These are phyloP conservation scores for Morpho achilles DNA, from an alignment of 2,888 invertebrate species.

Conservation along the genomic window DNA sequence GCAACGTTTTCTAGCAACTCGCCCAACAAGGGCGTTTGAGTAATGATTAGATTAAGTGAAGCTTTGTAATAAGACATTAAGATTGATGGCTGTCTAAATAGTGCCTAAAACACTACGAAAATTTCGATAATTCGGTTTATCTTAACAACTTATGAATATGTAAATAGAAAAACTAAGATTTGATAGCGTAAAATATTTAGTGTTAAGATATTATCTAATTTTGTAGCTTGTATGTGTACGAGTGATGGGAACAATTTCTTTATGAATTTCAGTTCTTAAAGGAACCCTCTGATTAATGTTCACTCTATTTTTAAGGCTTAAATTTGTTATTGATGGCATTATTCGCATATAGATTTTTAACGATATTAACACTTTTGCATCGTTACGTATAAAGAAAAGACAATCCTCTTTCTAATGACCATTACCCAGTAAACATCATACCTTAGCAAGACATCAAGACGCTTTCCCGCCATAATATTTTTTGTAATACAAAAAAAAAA, in stretches of 20 bases:
- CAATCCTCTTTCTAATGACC: no score
- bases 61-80: slow-evolving; percentile 74
- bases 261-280: slow-evolving; percentile 41
- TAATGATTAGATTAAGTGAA: slow-evolving; percentile 56
- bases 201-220: slow-evolving; percentile 45
- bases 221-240: slow-evolving; percentile 55
- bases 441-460: no score
- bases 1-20: background rate
- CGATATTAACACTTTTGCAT: no score
- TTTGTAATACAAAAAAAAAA: no score
- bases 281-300: slow-evolving; percentile 18
- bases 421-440: no score
- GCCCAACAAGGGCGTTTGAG: background rate
- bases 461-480: no score
- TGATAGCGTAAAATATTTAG: slow-evolving; percentile 44
- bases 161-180: slow-evolving; percentile 57
- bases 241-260: slow-evolving; percentile 72
- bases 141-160: slow-evolving; percentile 61
- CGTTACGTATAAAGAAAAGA: no score
- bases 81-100: slow-evolving; percentile 80
- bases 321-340: no score
- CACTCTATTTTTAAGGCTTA: background rate
- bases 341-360: no score
- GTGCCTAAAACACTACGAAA: slow-evolving; percentile 79
- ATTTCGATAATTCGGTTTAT: slow-evolving; percentile 75